Base-by-base conservation (phyloP, 2,113 vertebrate species). In the Indri indri region DNA sequence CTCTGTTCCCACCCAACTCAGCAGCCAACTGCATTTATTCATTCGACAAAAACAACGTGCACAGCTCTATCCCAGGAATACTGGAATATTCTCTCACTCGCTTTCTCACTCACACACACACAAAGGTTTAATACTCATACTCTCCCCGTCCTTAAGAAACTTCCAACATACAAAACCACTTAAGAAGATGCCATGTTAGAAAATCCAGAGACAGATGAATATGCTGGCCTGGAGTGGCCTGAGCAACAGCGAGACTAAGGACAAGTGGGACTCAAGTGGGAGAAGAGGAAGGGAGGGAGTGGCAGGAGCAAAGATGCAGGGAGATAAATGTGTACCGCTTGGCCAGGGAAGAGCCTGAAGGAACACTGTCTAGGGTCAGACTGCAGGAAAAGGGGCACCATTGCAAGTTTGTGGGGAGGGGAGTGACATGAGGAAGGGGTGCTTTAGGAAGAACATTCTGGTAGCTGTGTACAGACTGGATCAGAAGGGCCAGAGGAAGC, bases 81-180 rank as follows among this genome's bases (percentile, higher is more conserved):
- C 42, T 50, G 22, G 80, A 97, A 71, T 20, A 76, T 8, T 37
- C 40, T 91, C 18, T 57, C 54, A 32, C 52, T 54, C 52, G 17
- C 17, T 54, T 18, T 54, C 17, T 54, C 40, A 57, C 18, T 23
- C 37, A 30, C 65, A 34, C 23, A 77, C 74, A 77, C 59, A 92
- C 13, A 88, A 9, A 74, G 13, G 3, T 34, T 70, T 61, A 88
- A 88, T 42, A 88, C 11, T 77, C 87, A 88, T 11, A 80, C 25
- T 86, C 45, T 45, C n/a, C 81, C 52, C 77, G 77, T 66, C 54
- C 71, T 86, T 89, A 93, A 94, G 65, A 96, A 90, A 91, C 50
- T 45, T 73, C 23, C 63, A 95, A 74, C 14, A 18, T 63, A 77
- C 47, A 95, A 91, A 88, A 95, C 52, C 42, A 81, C 12, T 95